Percentiles rank a stretch among this genome's conserved stretches.
These are phyloP conservation scores for Eupeodes latifasciatus DNA, from an alignment of 2,888 invertebrate species.

Conservation along the genomic window DNA sequence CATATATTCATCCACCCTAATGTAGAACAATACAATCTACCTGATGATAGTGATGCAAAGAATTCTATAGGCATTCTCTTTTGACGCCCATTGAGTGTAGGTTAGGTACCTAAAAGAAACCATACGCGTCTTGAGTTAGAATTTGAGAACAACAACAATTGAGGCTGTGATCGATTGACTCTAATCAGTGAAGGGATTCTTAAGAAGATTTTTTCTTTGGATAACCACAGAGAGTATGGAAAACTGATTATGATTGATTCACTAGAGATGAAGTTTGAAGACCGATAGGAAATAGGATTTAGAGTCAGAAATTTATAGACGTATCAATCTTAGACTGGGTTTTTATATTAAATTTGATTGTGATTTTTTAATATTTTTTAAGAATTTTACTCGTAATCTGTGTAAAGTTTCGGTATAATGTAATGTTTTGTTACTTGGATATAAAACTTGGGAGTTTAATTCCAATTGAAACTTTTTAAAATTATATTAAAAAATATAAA, in stretches of 20 bases:
- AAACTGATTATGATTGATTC: conserved; percentile 21
- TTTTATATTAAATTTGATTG: too few species aligned
- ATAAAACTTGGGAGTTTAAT: too few species aligned
- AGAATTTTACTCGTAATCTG: too few species aligned
- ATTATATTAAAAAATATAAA: too few species aligned
- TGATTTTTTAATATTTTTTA: too few species aligned
- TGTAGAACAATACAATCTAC: too few species aligned
- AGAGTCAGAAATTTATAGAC: not conserved
- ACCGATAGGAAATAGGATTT: too few species aligned
- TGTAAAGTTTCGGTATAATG: too few species aligned
- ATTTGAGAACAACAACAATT: not conserved
- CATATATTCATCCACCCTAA: too few species aligned
- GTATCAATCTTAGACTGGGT: not conserved
- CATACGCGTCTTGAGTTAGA: not conserved
- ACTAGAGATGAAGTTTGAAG: not conserved
- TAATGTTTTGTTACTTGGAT: too few species aligned
- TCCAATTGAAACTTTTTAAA: too few species aligned
- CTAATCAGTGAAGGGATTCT: conserved; percentile 20
- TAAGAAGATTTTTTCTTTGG: conserved; percentile 9
- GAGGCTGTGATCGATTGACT: conserved; percentile 59
- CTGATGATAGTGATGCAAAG: not conserved
- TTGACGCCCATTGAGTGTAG: not conserved
- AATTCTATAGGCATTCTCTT: not conserved
- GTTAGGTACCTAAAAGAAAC: not conserved
- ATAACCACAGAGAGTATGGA: conserved; percentile 17